Evolutionary conservation across 2,797 vertebrate genomes (phyloP), one percentile per base, ranked within the genome.

Genomic region (Megalops cyprinoides): DNA sequence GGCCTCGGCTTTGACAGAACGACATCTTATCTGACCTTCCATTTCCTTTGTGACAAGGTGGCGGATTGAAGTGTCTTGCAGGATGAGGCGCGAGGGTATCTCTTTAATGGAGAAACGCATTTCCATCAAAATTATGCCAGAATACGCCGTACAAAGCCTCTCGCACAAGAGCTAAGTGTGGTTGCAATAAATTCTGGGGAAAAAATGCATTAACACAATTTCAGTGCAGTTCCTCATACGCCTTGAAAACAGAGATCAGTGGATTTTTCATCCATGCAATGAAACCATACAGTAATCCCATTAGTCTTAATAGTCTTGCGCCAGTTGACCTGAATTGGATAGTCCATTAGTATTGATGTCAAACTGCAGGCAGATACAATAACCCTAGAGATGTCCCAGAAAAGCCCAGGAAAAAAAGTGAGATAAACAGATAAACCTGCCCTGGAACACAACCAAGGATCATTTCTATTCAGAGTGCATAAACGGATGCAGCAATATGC

Each of bases 1-100:
- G 82, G 82, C 86, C 88, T 85, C 82, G 75, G 77, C 73, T 81
- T 87, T 87, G 87, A 91, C 88, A 84, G 89, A 82, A 89, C 87
- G 84, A 85, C 86, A 84, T 87, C 84, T 83, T 82, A 79, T 85
- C 84, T 90, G 91, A 90, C 89, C 91, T 92, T 91, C 89, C 87
- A 79, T 84, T 88, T 87, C 76, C 85, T 81, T 80, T 74, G 15
- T 82, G 31, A 3, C 25, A 69, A 53, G 51, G 65, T 39, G 7
- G 25, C 20, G n/a, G 44, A 71, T 67, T 67, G 39, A 67, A 20
- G 18, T 67, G 14, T 39, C 62, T 67, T 4, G 9, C 60, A 9
- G 18, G 28, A 9, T 65, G 28, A 65, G 60, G 12, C 60, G 18
- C 25, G 25, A 1, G 31, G 28, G 18, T 15, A 15, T 65, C 60